Evolutionary conservation across 2,888 invertebrate genomes (phyloP), one percentile per base, ranked within the genome.

Genomic region (Caenorhabditis parvicauda): DNA sequence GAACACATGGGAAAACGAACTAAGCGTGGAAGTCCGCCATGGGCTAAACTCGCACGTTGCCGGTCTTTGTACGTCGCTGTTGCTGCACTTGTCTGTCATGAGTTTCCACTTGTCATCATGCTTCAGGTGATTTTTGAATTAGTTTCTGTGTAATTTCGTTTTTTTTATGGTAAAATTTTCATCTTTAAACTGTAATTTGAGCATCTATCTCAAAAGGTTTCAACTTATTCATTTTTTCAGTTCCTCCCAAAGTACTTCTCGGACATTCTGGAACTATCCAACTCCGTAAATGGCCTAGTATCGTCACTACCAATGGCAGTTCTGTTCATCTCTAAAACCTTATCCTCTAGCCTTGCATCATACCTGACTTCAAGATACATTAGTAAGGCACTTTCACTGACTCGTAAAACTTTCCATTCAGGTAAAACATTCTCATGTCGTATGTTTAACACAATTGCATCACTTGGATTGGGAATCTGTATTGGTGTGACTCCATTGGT

Each of bases 91-190:
- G 74, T 78, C 25, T 78, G 78, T 45, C 78, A 78, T 42, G 78
- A 78, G 47, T 78, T 70, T 48, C 78, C 78, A 19, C 63, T 78
- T n/a, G 78, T 78, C 44, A 76, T 76, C 48, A 75, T 75, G 72
- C 59, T 74, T 12, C 67, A 67, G 54, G 64, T 66, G 28, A 28
- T 3, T 37, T 12, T 5, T 3, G 21, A n/a, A 32, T 9, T 32
- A 9, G 9, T 9, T 12, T 12, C 9, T 12, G n/a, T n/a, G 9
- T 32, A 12, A 9, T 12, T 9, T 32, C 35, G 9, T 12, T 9
- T 32, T 32, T n/a, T n/a, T n/a, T 32, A 32, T 32, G 9, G 35
- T 12, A 32, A 32, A 9, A 9, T 12, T 32, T n/a, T n/a, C 9
- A 32, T n/a, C 35, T 9, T 32, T n/a, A 32, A 12, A n/a, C n/a